Evolutionary conservation across 2,888 invertebrate species (phyloP).

Genomic region (Lacanobia wlatinum): DNA sequence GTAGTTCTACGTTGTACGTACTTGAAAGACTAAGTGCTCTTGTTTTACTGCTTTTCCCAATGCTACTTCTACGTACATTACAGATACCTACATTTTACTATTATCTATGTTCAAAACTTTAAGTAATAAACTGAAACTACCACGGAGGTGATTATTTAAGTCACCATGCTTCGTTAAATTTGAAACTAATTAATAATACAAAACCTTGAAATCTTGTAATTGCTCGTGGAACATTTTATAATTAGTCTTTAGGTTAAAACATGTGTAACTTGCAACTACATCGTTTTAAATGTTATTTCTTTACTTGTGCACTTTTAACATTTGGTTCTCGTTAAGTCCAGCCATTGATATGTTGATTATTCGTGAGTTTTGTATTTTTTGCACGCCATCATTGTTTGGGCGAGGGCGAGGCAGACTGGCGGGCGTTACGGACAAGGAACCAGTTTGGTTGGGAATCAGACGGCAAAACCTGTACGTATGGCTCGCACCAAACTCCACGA

Average conservation of each 20-base stretch:
- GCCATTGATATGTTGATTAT: conserved; percentile 69
- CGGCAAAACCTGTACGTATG: conserved; percentile 62
- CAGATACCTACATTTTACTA: conserved; percentile 14
- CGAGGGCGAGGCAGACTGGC: conserved; percentile 84
- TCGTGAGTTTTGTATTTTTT: conserved; percentile 74
- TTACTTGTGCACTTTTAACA: conserved; percentile 56
- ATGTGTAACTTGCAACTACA: conserved; percentile 45
- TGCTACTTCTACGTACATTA: neutral
- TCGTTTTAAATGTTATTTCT: conserved; percentile 49
- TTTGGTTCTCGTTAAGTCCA: conserved; percentile 59
- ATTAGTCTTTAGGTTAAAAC: conserved; percentile 37
- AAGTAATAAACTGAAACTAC: conserved; percentile 7
- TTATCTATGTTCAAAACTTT: conserved; percentile 22
- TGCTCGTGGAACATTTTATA: conserved; percentile 43
- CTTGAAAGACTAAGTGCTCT: conserved; percentile 36
- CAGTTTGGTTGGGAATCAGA: conserved; percentile 76
- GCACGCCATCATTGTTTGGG: conserved; percentile 73
- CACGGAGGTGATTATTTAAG: conserved; percentile 17
- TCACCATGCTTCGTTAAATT: conserved; percentile 57
- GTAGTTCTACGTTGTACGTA: conserved; percentile 32
- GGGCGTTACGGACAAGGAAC: conserved; percentile 85
- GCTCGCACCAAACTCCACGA: conserved; percentile 49
- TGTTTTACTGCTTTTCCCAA: conserved; percentile 33
- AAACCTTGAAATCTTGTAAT: conserved; percentile 57
- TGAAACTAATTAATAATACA: conserved; percentile 49